Percentiles rank a stretch among this genome's conserved stretches.
Conservation (phyloP, 1,140 invertebrate species). For the Heliconius melpomene region DNA sequence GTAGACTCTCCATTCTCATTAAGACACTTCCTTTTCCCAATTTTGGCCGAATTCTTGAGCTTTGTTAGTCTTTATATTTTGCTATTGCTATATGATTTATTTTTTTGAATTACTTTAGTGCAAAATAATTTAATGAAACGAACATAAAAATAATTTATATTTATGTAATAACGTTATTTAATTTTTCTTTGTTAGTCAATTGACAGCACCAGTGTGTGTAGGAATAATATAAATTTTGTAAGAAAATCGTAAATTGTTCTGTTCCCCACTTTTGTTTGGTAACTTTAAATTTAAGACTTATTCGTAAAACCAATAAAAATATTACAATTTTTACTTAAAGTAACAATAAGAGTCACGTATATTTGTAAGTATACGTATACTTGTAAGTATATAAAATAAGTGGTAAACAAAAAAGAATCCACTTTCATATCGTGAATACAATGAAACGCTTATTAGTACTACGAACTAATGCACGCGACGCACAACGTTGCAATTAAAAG, state of each 20-base stretch:
- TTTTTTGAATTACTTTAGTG: too few species aligned
- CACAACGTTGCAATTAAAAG: constrained; percentile 5
- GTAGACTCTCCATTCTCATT: too few species aligned
- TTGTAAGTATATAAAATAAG: neutral
- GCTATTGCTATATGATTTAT: too few species aligned
- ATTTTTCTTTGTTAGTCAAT: neutral
- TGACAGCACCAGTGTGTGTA: neutral
- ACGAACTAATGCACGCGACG: neutral
- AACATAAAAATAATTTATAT: neutral
- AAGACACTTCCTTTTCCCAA: too few species aligned
- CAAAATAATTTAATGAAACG: neutral
- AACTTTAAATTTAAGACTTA: too few species aligned
- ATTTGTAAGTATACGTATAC: too few species aligned
- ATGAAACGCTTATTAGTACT: constrained; percentile 7
- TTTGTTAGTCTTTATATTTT: too few species aligned
- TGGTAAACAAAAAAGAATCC: neutral
- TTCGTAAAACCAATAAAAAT: neutral
- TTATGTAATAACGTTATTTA: neutral
- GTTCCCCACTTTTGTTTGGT: too few species aligned
- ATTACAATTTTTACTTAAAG: too few species aligned
- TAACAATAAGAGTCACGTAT: too few species aligned
- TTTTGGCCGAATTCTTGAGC: too few species aligned
- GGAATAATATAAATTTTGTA: neutral
- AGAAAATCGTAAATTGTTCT: neutral
- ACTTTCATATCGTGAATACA: neutral